Conservation (phyloP, 2,888 invertebrate species). For the Eulithis testata region DNA sequence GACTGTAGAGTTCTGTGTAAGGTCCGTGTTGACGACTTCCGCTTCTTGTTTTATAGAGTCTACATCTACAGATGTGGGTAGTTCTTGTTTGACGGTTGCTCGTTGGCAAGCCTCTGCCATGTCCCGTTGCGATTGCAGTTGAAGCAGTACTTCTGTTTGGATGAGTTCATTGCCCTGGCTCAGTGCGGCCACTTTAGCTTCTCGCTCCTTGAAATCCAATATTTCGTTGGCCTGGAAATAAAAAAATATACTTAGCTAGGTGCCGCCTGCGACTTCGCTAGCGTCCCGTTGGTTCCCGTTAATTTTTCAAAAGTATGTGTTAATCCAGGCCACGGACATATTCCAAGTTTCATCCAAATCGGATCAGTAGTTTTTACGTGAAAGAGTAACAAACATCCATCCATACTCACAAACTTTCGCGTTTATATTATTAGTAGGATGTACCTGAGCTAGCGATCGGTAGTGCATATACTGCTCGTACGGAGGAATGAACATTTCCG, state of each 20-base stretch:
- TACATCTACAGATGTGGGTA: too few species aligned
- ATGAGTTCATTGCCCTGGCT: conserved; percentile 65
- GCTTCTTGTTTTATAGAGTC: background rate
- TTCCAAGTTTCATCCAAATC: too few species aligned
- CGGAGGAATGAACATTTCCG: conserved; percentile 69
- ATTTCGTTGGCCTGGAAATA: conserved; percentile 63
- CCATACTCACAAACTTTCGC: too few species aligned
- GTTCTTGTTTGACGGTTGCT: background rate
- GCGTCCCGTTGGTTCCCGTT: too few species aligned
- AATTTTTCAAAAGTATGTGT: too few species aligned
- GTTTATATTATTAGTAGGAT: too few species aligned
- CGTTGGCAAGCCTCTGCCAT: conserved; percentile 28
- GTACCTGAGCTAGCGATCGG: conserved; percentile 67
- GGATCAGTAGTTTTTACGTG: too few species aligned
- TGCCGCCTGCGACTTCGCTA: too few species aligned
- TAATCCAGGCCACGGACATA: too few species aligned
- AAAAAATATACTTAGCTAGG: background rate
- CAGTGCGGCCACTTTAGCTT: conserved; percentile 66
- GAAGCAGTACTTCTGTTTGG: conserved; percentile 60
- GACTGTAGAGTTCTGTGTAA: background rate
- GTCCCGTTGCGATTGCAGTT: conserved; percentile 55
- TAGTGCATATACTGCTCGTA: conserved; percentile 71
- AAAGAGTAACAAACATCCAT: too few species aligned
- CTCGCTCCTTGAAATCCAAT: conserved; percentile 63
- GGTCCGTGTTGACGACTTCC: background rate